Evolutionary conservation across 2,797 vertebrate species (phyloP).

Genomic region (Acanthurus lineatus): DNA sequence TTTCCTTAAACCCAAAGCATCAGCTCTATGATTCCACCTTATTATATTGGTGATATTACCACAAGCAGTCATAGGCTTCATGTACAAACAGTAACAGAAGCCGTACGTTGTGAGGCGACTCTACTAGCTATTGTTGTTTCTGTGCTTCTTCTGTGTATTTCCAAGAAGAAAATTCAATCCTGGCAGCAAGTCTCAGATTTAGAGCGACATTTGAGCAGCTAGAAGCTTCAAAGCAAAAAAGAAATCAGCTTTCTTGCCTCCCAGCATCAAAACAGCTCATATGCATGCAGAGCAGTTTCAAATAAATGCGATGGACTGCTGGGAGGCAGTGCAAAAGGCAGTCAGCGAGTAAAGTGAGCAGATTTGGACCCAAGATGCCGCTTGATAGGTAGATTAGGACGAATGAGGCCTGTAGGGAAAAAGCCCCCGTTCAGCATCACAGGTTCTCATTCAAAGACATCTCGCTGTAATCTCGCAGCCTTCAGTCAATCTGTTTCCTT

Average conservation of each 20-base stretch:
- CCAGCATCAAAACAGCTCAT: slow-evolving; percentile 48
- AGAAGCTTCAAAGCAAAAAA: slow-evolving; percentile 33
- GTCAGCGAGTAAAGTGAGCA: slow-evolving; percentile 34
- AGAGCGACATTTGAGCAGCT: slow-evolving; percentile 18
- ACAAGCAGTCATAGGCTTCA: slow-evolving; percentile 16
- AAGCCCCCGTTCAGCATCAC: slow-evolving; percentile 13
- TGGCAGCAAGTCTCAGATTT: slow-evolving; percentile 29
- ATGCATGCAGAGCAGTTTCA: slow-evolving; percentile 37
- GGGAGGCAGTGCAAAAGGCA: slow-evolving; percentile 37
- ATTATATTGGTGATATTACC: slow-evolving; percentile 21
- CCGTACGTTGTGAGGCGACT: background rate
- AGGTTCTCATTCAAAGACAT: slow-evolving; percentile 46
- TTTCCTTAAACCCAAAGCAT: slow-evolving; percentile 37
- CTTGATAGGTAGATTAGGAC: slow-evolving; percentile 56
- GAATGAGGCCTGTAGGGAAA: slow-evolving; percentile 25
- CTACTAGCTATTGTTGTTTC: background rate
- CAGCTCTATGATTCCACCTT: slow-evolving; percentile 47
- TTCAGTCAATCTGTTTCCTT: slow-evolving; percentile 39
- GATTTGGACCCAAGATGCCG: slow-evolving; percentile 47
- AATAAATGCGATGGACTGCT: slow-evolving; percentile 39
- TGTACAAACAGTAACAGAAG: slow-evolving; percentile 19
- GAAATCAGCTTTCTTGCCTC: slow-evolving; percentile 13
- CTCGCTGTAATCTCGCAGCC: slow-evolving; percentile 9
- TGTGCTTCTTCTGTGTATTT: background rate
- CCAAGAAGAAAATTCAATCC: slow-evolving; percentile 18